These are phyloP conservation scores for Aphelenchoides fujianensis DNA, from an alignment of 1,140 invertebrate species.

Conservation along the genomic window DNA sequence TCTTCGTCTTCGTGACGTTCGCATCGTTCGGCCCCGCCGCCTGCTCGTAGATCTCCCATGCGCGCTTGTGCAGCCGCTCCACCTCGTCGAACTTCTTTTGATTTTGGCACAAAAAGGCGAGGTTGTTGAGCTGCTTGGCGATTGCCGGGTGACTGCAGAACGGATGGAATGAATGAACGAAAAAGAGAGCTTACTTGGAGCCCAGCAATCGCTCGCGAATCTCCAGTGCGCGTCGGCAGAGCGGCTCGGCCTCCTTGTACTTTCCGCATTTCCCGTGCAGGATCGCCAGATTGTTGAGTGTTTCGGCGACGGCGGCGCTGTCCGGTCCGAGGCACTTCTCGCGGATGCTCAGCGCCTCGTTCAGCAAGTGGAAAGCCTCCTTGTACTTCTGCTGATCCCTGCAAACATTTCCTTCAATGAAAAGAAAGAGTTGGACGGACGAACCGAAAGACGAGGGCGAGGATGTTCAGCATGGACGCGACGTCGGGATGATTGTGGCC, in stretches of 20 bases:
- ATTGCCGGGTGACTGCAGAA: slow-evolving; percentile 97
- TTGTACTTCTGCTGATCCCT: slow-evolving; percentile 96
- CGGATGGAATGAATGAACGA: too few species aligned
- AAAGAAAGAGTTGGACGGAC: too few species aligned
- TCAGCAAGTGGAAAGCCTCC: slow-evolving; percentile 93
- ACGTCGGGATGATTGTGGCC: slow-evolving; percentile 95
- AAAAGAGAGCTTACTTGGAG: too few species aligned
- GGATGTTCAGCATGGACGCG: slow-evolving; percentile 98
- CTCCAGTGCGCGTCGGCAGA: slow-evolving; percentile 94
- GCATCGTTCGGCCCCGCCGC: slow-evolving; percentile 95
- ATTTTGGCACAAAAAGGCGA: slow-evolving; percentile 95
- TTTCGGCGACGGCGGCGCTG: slow-evolving; percentile 94
- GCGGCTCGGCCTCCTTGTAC: slow-evolving; percentile 93
- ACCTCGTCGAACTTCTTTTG: slow-evolving; percentile 69
- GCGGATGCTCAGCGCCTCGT: slow-evolving; percentile 94
- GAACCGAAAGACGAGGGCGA: slow-evolving; percentile 96
- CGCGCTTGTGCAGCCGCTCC: slow-evolving; percentile 88
- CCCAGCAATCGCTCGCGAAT: slow-evolving; percentile 97
- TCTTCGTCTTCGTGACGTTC: slow-evolving; percentile 99
- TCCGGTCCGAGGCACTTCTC: slow-evolving; percentile 98
- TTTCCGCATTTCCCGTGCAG: slow-evolving; percentile 96
- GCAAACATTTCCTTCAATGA: slow-evolving; percentile 31
- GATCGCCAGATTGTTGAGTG: slow-evolving; percentile 91
- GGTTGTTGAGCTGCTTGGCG: slow-evolving; percentile 97
- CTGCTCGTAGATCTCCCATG: slow-evolving; percentile 95